Evolutionary conservation across 2,797 vertebrate genomes (phyloP), one percentile per base, ranked within the genome.

Genomic region (Emys orbicularis): DNA sequence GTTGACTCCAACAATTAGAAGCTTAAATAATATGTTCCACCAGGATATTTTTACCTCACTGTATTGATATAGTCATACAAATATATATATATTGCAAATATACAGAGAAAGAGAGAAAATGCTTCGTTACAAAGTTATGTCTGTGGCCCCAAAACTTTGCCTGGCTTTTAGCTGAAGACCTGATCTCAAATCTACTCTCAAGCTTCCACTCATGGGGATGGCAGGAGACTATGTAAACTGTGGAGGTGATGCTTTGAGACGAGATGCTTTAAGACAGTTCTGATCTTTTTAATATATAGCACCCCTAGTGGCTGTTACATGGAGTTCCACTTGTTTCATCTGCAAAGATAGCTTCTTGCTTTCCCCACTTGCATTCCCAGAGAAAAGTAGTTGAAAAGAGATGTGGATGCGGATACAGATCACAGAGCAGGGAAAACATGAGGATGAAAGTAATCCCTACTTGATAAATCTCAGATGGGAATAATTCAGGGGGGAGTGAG

Each of bases 291-390:
- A 80, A 88, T 84, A 25, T 74, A 23, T 89, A 96, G 94, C 95
- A 92, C 94, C 97, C 96, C 94, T 96, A 96, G 97, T 1, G 94
- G 95, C 84, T 95, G 90, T 84, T 93, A 54, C 77, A 16, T 72
- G 37, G 37, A 6, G 19, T 91, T 87, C 74, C 56, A 27, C 57
- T 5, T 29, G 41, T 83, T 12, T 7, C 1, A 0, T 9, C 68
- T 72, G 25, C 2, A 72, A 77, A 77, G 84, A 81, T 37, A 27
- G 59, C 79, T 41, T 72, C 68, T 53, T 5, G 0, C 47, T 19
- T 12, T 21, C 10, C 29, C 27, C 29, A 86, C 93, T 89, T 80
- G 49, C 25, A 82, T 83, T 3, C 9, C 65, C 79, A 80, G 82
- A 85, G 94, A 90, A 86, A 95, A 94, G 61, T 68, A 21, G 7